Base-by-base conservation (phyloP, 2,797 vertebrate species). In the Mycteria americana region DNA sequence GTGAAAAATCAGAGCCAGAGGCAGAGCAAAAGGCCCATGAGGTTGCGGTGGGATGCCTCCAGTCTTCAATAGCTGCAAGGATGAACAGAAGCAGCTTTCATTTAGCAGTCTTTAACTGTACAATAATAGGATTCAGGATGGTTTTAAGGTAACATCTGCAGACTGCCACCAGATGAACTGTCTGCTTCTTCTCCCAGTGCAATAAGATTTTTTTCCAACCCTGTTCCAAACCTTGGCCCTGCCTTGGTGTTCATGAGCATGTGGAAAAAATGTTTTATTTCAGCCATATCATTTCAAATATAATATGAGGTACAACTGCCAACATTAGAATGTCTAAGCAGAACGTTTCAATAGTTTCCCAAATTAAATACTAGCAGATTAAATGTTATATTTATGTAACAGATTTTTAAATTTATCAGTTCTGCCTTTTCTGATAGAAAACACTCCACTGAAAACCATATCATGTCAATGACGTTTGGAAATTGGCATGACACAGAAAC, bases 121-220 rank as follows among this genome's bases (percentile, higher is more conserved):
- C 11, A 24, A 33, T 30, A 83, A 35, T 18, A 78, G 15, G 10
- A 68, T 50, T 67, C 23, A 59, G 39, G 9, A 31, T 3, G 11
- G 2, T 2, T 54, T 79, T 79, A 59, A 75, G 23, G 25, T 18
- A 68, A 1, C 39, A 65, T 53, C 39, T 82, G 45, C 22, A 65
- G 25, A 41, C 18, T 82, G 25, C 23, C 59, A 60, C 22, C 14
- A 65, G 6, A 11, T 56, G 54, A 92, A 72, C 15, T 18, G 4
- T 3, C 9, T 0, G 0, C 22, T 88, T 51, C 10, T 9, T 59
- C 25, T 67, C 19, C 8, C 22, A 57, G 0, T 48, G 8, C 9
- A 89, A 9, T 10, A 27, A 18, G 11, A 16, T 64, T 3, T 60
- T 85, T 50, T 51, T 53, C 7, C 6, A 12, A 6, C 5, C 50